phyloP scores from a whole-genome alignment of 1,140 invertebrate species.

The Bombus soroeensis region DNA sequence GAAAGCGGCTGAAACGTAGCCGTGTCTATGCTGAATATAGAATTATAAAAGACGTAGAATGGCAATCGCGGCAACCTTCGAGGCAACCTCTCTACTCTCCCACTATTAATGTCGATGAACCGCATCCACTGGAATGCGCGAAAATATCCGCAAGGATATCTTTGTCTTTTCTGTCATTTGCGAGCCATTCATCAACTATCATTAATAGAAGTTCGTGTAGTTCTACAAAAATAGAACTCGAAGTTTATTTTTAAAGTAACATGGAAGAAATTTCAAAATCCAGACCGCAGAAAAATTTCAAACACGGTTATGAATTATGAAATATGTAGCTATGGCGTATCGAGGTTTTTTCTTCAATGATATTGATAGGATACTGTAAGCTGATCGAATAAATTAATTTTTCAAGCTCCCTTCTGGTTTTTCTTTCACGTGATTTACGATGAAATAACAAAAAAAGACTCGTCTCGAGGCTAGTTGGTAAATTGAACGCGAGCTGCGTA shows the following conservation, averaged over 20 bases:
- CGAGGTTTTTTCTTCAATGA: background rate
- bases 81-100: conserved; percentile 5
- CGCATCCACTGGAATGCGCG: conserved; percentile 8
- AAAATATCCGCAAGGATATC: conserved; percentile 38
- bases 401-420: background rate
- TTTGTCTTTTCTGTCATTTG: background rate
- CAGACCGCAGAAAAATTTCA: background rate
- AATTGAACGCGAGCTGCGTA: background rate
- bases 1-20: conserved; percentile 9
- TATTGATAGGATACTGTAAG: background rate
- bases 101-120: conserved; percentile 41
- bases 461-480: background rate
- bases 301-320: background rate
- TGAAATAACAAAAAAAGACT: conserved; percentile 9
- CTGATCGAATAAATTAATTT: background rate
- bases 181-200: background rate
- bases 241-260: background rate
- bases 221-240: background rate
- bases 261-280: background rate
- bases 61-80: conserved; percentile 22
- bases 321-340: background rate
- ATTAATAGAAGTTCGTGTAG: background rate
- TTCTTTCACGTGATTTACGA: background rate
- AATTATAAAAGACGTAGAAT: conserved; percentile 30
- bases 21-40: background rate